Evolutionary conservation across 1,140 invertebrate species (phyloP).

Genomic region (Drosophila varians): DNA sequence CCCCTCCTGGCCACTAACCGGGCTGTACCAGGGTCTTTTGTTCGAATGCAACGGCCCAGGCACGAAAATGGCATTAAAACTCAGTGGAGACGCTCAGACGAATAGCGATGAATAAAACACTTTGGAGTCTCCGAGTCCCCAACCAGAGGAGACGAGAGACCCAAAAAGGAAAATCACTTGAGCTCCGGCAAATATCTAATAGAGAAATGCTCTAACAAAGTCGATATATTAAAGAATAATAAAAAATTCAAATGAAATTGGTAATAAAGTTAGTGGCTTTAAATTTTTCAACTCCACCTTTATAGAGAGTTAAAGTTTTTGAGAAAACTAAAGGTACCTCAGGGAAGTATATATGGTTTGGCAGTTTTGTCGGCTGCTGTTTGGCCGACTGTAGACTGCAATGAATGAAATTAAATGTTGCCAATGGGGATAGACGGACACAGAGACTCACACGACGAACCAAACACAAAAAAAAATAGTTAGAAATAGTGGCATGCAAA

Average conservation of each 20-base stretch:
- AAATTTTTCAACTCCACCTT: not conserved
- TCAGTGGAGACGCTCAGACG: constrained; percentile 39
- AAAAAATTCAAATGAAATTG: not conserved
- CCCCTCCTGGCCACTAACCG: too few relatives aligned
- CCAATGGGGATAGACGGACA: constrained; percentile 40
- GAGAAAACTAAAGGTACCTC: not conserved
- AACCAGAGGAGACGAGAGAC: constrained; percentile 33
- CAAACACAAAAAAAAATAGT: constrained; percentile 31
- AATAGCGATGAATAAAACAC: constrained; percentile 60
- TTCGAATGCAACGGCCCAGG: constrained; percentile 44
- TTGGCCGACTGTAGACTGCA: constrained; percentile 42
- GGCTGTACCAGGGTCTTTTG: too few relatives aligned
- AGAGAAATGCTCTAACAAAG: constrained; percentile 8
- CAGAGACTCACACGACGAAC: not conserved
- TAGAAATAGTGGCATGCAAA: constrained; percentile 46
- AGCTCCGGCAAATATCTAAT: constrained; percentile 27
- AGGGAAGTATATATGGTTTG: constrained; percentile 17
- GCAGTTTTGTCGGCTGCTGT: constrained; percentile 55
- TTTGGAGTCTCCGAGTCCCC: constrained; percentile 9
- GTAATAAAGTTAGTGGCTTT: not conserved
- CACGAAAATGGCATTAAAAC: constrained; percentile 79
- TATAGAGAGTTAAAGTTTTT: not conserved
- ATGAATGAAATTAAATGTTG: constrained; percentile 79
- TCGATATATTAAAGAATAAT: too few relatives aligned
- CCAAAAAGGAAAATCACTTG: constrained; percentile 55